phyloP scores from a whole-genome alignment of 2,888 invertebrate genomes.

The Lacanobia wlatinum region DNA sequence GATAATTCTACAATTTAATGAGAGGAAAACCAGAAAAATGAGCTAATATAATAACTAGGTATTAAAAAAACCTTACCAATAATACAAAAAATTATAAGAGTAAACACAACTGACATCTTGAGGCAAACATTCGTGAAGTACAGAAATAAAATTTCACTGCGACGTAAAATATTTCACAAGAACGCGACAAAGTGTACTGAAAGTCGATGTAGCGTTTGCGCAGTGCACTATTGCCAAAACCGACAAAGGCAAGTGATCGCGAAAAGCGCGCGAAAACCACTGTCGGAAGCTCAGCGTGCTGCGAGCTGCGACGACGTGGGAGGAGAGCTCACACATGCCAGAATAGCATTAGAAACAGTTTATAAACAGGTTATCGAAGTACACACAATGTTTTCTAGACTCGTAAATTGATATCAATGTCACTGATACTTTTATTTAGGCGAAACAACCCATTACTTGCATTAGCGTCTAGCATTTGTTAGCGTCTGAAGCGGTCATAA shows the following conservation, averaged over 20 bases:
- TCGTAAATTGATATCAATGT: slow-evolving; percentile 62
- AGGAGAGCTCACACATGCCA: slow-evolving; percentile 72
- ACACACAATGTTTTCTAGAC: slow-evolving; percentile 42
- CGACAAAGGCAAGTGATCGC: slow-evolving; percentile 75
- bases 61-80: slow-evolving; percentile 73
- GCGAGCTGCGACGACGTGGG: slow-evolving; percentile 70
- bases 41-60: rapidly evolving
- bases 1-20: neutral
- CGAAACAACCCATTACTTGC: slow-evolving; percentile 47
- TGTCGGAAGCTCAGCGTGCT: slow-evolving; percentile 67
- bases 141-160: slow-evolving; percentile 24
- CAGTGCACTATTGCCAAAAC: slow-evolving; percentile 34
- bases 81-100: slow-evolving; percentile 71
- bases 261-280: slow-evolving; percentile 84
- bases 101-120: slow-evolving; percentile 76
- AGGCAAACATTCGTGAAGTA: slow-evolving; percentile 71
- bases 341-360: slow-evolving; percentile 70
- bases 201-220: slow-evolving; percentile 21
- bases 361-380: slow-evolving; percentile 69
- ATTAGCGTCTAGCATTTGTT: slow-evolving; percentile 51
- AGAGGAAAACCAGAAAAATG: neutral
- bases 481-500: slow-evolving; percentile 42
- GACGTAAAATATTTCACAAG: slow-evolving; percentile 20
- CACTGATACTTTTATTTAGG: slow-evolving; percentile 52
- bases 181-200: slow-evolving; percentile 27